Percentiles rank a stretch among this genome's conserved stretches.
phyloP scores from a whole-genome alignment of 2,113 vertebrate species.

The Pterocles burchelli region DNA sequence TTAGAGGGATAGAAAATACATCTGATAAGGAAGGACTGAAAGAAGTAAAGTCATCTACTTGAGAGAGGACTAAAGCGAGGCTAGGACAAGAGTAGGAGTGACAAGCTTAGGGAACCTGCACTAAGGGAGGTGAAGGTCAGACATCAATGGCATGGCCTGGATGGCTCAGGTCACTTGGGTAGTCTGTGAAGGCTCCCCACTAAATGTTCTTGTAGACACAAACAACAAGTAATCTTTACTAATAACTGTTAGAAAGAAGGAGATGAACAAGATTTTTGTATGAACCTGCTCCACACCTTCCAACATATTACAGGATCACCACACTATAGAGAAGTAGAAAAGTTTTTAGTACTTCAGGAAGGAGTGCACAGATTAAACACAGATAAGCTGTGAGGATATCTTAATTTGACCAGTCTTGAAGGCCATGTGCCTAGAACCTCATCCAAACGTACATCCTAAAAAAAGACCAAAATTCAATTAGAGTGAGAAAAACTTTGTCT shows the following conservation, averaged over 20 bases:
- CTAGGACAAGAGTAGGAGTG: background rate
- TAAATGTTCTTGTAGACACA: background rate
- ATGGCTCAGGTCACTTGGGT: background rate
- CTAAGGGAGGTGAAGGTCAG: background rate
- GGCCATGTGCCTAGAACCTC: accelerated
- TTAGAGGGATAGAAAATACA: background rate
- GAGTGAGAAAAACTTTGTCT: background rate
- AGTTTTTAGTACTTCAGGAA: background rate
- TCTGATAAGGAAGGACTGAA: background rate
- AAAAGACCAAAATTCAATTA: background rate
- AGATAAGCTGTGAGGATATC: accelerated
- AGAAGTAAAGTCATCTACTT: background rate
- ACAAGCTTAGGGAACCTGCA: background rate
- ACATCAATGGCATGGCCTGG: background rate
- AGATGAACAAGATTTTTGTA: background rate
- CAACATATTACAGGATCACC: background rate
- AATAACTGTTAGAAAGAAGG: background rate
- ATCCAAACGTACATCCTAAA: background rate
- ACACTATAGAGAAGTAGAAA: background rate
- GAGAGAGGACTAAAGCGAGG: background rate
- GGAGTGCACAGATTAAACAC: background rate
- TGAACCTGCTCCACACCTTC: background rate
- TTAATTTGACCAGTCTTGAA: background rate
- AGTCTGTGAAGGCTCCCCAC: background rate
- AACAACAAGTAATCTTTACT: background rate